Evolutionary conservation across 2,797 vertebrate species (phyloP), one percentile per base, ranked within the genome.

Genomic region (Poeciliopsis paucimaculata): DNA sequence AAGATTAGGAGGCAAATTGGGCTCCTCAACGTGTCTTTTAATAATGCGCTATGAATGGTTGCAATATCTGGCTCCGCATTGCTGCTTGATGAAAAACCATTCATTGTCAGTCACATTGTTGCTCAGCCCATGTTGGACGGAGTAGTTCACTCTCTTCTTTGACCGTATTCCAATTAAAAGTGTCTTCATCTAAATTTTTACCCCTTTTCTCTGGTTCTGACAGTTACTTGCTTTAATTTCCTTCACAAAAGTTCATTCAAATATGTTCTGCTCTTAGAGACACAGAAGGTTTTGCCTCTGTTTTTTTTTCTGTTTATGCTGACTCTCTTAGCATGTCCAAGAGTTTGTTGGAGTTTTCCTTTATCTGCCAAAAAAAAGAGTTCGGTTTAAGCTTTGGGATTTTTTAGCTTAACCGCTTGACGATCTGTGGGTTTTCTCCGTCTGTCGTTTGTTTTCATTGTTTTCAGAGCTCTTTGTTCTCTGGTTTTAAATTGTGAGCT

Each of bases 1-100:
- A 62, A 76, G 79, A 89, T 82, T 84, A 75, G 73, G 77, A 82
- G 73, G 84, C 75, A 88, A 84, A 60, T 77, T 73, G 53, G 66
- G 68, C 78, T 84, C 41, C 62, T 80, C 53, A 12, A 57, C 77
- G 68, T 64, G 73, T 84, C 82, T 81, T 81, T 57, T 79, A 60
- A 83, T 83, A 77, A 76, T 41, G n/a, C 31, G 57, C 39, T 46
- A 80, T 73, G 82, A 86, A 79, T 9, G 9, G 31, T 57, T 64
- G 78, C 72, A 73, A 87, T 82, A 60, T 87, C 80, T 88, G 84
- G 68, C 57, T 82, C 77, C 70, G 73, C 71, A 76, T 46, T 64
- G 6, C 5, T 34, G 46, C 4, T 71, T 46, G 12, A 77, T 78
- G n/a, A 23, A 53, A 82, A 72, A 62, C 66, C 26, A 78, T 49